phyloP scores from a whole-genome alignment of 2,888 invertebrate genomes.

The Pyrocoelia pectoralis region DNA sequence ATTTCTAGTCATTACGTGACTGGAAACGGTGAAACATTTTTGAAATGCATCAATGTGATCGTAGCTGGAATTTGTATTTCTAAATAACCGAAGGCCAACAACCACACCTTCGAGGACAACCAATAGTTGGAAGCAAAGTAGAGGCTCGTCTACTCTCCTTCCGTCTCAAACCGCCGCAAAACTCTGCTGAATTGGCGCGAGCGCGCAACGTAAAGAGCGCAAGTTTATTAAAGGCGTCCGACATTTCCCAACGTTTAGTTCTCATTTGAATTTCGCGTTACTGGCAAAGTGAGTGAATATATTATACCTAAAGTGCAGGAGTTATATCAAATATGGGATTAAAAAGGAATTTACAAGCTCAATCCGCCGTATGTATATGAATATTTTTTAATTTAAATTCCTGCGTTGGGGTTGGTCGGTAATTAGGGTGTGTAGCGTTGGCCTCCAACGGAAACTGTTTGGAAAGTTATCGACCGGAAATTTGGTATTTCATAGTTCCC shows the following conservation, averaged over 20 bases:
- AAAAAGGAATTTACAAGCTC: conserved; percentile 27
- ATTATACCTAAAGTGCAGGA: background rate
- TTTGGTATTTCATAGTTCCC: background rate
- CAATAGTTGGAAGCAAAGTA: conserved; percentile 33
- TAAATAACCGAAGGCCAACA: conserved; percentile 30
- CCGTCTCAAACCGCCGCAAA: conserved; percentile 13
- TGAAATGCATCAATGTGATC: background rate
- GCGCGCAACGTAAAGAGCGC: conserved; percentile 20
- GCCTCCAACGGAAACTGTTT: conserved; percentile 1
- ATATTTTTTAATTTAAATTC: conserved; percentile 6
- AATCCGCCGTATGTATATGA: conserved; percentile 24
- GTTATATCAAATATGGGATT: conserved; percentile 21
- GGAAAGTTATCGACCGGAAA: background rate
- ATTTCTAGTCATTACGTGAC: no score
- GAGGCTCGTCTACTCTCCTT: conserved; percentile 30
- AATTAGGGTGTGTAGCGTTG: conserved; percentile 36
- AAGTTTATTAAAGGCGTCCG: conserved; percentile 19
- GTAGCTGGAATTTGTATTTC: conserved; percentile 22
- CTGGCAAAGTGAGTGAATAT: background rate
- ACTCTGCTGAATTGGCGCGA: conserved; percentile 23
- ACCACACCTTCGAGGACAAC: conserved; percentile 36
- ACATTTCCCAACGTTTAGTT: conserved; percentile 28
- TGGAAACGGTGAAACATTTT: background rate
- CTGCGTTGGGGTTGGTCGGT: conserved; percentile 35
- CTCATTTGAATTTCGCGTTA: conserved; percentile 12